Evolutionary conservation across 2,113 vertebrate genomes (phyloP).

Genomic region (Salvelinus namaycush): DNA sequence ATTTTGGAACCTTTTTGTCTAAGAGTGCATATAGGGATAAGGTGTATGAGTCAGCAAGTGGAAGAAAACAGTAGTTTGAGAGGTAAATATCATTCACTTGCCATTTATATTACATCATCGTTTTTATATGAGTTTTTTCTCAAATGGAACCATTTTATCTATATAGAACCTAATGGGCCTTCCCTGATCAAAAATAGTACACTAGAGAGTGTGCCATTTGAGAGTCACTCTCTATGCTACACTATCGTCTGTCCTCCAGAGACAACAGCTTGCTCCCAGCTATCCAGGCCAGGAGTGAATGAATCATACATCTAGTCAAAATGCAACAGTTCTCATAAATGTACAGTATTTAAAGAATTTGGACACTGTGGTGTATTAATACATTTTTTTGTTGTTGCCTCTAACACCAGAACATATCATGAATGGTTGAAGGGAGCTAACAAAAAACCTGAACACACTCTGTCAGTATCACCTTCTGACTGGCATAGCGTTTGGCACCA

Average conservation of each 20-base stretch:
- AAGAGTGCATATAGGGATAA: too few species aligned
- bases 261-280: slow-evolving; percentile 15
- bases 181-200: too few species aligned
- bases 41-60: too few species aligned
- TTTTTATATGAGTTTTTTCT: slow-evolving; percentile 43
- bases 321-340: neutral
- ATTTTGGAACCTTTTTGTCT: too few species aligned
- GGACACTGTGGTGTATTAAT: neutral
- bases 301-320: neutral
- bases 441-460: neutral
- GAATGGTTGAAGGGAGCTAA: neutral
- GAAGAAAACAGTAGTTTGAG: too few species aligned
- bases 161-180: too few species aligned
- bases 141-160: neutral
- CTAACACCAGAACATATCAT: neutral
- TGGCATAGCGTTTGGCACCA: slow-evolving; percentile 42
- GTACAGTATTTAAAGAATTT: neutral
- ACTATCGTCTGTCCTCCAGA: slow-evolving; percentile 45
- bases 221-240: slow-evolving; percentile 43
- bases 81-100: neutral
- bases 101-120: slow-evolving; percentile 43
- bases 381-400: neutral
- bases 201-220: neutral
- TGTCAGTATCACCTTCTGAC: slow-evolving; percentile 45
- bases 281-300: neutral